A percentile compares a stretch with the other conserved stretches of the same genome.
Conservation (phyloP, 2,113 vertebrate genomes). For the Tonatia bakeri region DNA sequence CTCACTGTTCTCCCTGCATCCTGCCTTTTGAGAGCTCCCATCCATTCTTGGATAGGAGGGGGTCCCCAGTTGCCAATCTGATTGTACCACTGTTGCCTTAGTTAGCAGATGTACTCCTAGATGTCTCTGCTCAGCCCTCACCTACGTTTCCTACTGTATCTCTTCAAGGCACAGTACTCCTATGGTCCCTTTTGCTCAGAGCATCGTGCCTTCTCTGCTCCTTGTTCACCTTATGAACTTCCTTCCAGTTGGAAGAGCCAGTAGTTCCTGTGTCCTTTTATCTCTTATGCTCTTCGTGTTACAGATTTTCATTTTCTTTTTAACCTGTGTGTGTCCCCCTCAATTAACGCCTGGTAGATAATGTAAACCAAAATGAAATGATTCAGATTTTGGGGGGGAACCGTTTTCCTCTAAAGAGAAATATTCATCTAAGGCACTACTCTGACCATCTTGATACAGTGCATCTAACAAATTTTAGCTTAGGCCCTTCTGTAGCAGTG, state of each 20-base stretch:
- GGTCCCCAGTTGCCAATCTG: accelerated
- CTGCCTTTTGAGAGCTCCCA: neutral
- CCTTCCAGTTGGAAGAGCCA: too few species aligned
- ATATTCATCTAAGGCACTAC: neutral
- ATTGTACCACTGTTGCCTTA: accelerated
- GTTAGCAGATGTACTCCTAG: neutral
- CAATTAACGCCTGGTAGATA: neutral
- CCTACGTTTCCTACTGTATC: neutral
- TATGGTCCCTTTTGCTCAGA: neutral
- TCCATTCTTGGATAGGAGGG: neutral
- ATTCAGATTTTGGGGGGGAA: too few species aligned
- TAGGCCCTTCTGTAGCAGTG: neutral
- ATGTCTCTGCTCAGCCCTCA: too few species aligned
- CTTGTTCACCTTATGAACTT: accelerated
- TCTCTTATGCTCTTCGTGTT: neutral
- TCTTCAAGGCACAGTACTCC: accelerated
- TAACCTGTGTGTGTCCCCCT: neutral
- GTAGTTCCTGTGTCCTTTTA: neutral
- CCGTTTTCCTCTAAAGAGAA: neutral
- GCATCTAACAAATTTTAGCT: accelerated
- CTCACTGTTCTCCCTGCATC: neutral
- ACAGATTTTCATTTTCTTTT: neutral
- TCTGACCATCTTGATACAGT: neutral
- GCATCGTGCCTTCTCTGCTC: neutral
- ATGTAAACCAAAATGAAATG: neutral